These are phyloP conservation scores for Dynastes tityus DNA, from an alignment of 2,888 invertebrate species.

Conservation along the genomic window DNA sequence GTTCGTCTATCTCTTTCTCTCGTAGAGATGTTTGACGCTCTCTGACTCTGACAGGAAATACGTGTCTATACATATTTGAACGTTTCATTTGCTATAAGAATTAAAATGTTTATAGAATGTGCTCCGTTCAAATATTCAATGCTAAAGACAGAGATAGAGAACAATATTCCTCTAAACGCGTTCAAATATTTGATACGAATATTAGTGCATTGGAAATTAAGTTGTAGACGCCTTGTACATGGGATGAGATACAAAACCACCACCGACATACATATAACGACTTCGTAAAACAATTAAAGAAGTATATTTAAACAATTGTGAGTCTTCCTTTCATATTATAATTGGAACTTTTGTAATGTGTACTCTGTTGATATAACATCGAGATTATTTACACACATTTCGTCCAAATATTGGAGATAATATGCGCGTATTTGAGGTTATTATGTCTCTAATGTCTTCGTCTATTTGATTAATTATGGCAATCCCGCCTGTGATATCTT, in stretches of 20 bases:
- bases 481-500: not conserved
- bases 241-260: not conserved
- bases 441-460: not conserved
- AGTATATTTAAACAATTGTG: not conserved
- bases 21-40: slow-evolving; percentile 6
- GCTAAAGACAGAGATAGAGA: not conserved
- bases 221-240: not conserved
- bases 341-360: not conserved
- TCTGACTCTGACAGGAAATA: slow-evolving; percentile 24
- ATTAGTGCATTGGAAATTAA: not conserved
- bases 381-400: not conserved
- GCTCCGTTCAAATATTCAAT: slow-evolving; percentile 3
- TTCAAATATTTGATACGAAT: slow-evolving; percentile 9
- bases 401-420: slow-evolving; percentile 2
- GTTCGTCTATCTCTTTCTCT: not conserved
- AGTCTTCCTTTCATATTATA: not conserved
- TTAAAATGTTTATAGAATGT: slow-evolving; percentile 32
- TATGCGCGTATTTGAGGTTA: not conserved
- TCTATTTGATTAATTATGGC: slow-evolving; percentile 9
- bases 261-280: not conserved
- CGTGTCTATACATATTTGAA: slow-evolving; percentile 36
- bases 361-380: not conserved
- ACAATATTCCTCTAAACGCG: slow-evolving; percentile 2
- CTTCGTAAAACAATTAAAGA: slow-evolving; percentile 9
- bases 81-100: slow-evolving; percentile 32